Conservation (phyloP, 2,888 invertebrate species). For the Noctua janthina region DNA sequence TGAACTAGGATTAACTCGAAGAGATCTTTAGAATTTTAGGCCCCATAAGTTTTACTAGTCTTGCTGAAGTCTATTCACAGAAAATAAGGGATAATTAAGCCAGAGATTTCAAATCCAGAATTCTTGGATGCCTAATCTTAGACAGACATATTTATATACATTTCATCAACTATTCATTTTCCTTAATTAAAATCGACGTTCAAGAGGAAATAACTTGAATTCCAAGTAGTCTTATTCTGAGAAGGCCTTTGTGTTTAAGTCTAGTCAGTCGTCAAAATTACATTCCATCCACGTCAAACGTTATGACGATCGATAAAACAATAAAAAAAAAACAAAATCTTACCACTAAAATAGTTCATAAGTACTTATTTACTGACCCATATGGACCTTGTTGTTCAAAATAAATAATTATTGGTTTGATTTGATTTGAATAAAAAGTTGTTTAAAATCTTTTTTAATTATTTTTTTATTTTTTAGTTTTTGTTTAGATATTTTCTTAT, state of each 20-base stretch:
- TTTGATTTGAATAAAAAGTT: too few species aligned
- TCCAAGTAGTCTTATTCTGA: neutral
- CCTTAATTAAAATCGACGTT: slow-evolving; percentile 5
- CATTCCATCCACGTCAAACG: neutral
- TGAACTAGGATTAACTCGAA: neutral
- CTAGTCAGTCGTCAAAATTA: neutral
- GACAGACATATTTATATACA: neutral
- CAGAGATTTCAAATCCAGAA: neutral
- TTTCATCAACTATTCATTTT: slow-evolving; percentile 16
- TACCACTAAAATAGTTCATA: too few species aligned
- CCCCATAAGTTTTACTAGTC: neutral
- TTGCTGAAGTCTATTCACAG: neutral
- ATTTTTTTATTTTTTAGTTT: too few species aligned
- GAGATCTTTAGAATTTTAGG: neutral
- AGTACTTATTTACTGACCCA: too few species aligned
- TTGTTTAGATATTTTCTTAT: too few species aligned
- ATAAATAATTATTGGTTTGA: too few species aligned
- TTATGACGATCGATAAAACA: too few species aligned
- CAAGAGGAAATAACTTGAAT: neutral
- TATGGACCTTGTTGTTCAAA: too few species aligned
- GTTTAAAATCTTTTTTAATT: too few species aligned
- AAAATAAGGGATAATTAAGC: neutral
- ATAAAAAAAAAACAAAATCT: too few species aligned
- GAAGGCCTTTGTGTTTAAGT: neutral
- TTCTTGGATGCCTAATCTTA: neutral